Conservation (phyloP, 2,888 invertebrate genomes). For the Hirtodrosophila confusa region DNA sequence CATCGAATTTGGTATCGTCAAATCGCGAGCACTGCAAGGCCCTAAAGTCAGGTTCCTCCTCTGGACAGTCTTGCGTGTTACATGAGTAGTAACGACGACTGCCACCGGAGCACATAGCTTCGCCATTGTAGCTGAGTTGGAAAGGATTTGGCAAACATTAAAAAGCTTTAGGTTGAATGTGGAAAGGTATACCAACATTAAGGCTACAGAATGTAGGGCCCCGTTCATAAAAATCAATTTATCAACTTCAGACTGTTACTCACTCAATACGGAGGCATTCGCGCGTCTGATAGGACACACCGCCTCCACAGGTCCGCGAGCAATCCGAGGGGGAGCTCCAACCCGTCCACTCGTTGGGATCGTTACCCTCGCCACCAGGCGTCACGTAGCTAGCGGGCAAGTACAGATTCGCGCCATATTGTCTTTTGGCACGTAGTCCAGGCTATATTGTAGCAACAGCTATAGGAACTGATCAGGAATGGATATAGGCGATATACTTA, state of each 20-base stretch:
- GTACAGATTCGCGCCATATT: conserved; percentile 90
- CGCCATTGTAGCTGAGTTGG: conserved; percentile 86
- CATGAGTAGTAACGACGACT: conserved; percentile 94
- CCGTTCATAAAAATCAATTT: background rate
- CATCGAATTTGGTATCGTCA: conserved; percentile 92
- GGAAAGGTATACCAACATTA: too few relatives aligned
- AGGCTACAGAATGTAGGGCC: too few relatives aligned
- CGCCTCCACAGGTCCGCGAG: conserved; percentile 96
- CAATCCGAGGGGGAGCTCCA: conserved; percentile 94
- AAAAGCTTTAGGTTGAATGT: too few relatives aligned
- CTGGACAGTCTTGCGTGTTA: conserved; percentile 95
- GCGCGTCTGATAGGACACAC: conserved; percentile 93
- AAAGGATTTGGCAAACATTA: too few relatives aligned
- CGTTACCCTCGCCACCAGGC: conserved; percentile 88
- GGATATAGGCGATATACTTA: conserved; percentile 84
- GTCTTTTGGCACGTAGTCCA: conserved; percentile 90
- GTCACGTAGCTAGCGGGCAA: conserved; percentile 89
- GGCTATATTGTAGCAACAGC: conserved; percentile 84
- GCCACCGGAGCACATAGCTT: conserved; percentile 89
- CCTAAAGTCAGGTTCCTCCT: conserved; percentile 91
- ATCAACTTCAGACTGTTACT: conserved; percentile 46
- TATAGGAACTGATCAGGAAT: background rate
- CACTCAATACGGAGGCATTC: conserved; percentile 89
- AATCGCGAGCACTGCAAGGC: conserved; percentile 94
- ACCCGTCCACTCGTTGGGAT: conserved; percentile 89